Evolutionary conservation across 1,140 invertebrate genomes (phyloP).

Genomic region (Luehdorfia chinensis): DNA sequence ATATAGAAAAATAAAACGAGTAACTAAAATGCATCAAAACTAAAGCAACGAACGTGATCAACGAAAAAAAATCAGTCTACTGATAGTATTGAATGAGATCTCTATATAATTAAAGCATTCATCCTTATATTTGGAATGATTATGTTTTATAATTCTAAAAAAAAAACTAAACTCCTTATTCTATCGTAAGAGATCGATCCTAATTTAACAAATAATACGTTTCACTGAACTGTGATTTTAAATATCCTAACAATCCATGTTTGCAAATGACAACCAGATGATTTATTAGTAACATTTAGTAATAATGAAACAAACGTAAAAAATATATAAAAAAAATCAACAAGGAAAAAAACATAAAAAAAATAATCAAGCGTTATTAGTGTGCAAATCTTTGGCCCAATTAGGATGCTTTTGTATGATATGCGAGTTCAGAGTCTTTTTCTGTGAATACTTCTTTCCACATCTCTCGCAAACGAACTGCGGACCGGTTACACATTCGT

Average conservation of each 20-base stretch:
- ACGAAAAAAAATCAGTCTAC: too few species aligned
- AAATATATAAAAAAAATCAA: slow-evolving; percentile 23
- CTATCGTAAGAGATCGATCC: too few species aligned
- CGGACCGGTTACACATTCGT: slow-evolving; percentile 71
- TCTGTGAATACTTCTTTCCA: slow-evolving; percentile 61
- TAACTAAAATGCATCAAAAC: slow-evolving; percentile 3
- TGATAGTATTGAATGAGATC: too few species aligned
- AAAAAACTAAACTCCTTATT: too few species aligned
- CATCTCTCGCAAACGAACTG: slow-evolving; percentile 72
- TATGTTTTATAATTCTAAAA: too few species aligned
- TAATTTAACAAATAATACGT: too few species aligned
- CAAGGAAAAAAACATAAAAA: slow-evolving; percentile 9
- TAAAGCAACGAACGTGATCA: slow-evolving; percentile 4
- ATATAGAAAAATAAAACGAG: slow-evolving; percentile 23
- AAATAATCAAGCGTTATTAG: slow-evolving; percentile 12
- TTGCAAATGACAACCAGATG: slow-evolving; percentile 21
- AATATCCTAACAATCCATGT: slow-evolving; percentile 57
- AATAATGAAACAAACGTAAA: slow-evolving; percentile 27
- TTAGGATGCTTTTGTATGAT: slow-evolving; percentile 60
- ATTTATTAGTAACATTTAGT: slow-evolving; percentile 17
- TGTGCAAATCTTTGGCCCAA: slow-evolving; percentile 7
- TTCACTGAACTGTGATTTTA: neutral
- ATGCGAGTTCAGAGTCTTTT: slow-evolving; percentile 72
- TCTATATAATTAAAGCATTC: too few species aligned
- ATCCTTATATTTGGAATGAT: too few species aligned